Base-by-base conservation (phyloP, 2,113 vertebrate species). In the Psettodes erumei region DNA sequence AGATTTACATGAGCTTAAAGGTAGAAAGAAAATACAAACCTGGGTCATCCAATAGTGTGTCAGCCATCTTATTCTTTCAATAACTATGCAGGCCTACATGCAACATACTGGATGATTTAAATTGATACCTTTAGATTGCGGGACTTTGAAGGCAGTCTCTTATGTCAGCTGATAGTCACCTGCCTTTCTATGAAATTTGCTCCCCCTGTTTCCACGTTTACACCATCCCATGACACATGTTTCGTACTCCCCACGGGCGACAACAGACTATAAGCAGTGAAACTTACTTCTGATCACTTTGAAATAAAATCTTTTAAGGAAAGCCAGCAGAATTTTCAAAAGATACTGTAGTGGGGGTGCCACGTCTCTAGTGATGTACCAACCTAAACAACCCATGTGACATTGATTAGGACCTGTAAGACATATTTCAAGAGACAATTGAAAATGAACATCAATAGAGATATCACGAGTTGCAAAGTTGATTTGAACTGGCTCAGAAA, bases 401-500 rank as follows among this genome's bases (percentile, higher is more conserved):
- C n/a, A n/a, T n/a, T n/a, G n/a, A n/a, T n/a, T n/a, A n/a, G n/a
- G n/a, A n/a, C n/a, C n/a, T n/a, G n/a, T n/a, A n/a, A n/a, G n/a
- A n/a, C 18, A 53, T 48, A 55, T 32, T 50, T 37, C 8, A 28
- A n/a, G 6, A 33, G 13, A 25, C 13, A 59, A 53, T 32, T 30
- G 40, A 21, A 55, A 43, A 30, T 11, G 16, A 64, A 70, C 63
- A 28, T 16, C 0, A 33, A 54, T 40, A 27, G 28, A 67, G 62
- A 33, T 42, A 33, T 61, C 40, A 30, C 43, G 55, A 69, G 37
- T 32, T 33, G 35, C 37, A 13, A 40, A 51, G 38, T 42, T 82
- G 48, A 78, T 85, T 84, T 73, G 74, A 68, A 62, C 33, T 1
- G 13, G 23, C 35, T 71, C 32, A 42, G 35, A 74, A 53, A 65